These are phyloP conservation scores for Sapajus apella DNA, from an alignment of 2,113 vertebrate species.

Conservation along the genomic window DNA sequence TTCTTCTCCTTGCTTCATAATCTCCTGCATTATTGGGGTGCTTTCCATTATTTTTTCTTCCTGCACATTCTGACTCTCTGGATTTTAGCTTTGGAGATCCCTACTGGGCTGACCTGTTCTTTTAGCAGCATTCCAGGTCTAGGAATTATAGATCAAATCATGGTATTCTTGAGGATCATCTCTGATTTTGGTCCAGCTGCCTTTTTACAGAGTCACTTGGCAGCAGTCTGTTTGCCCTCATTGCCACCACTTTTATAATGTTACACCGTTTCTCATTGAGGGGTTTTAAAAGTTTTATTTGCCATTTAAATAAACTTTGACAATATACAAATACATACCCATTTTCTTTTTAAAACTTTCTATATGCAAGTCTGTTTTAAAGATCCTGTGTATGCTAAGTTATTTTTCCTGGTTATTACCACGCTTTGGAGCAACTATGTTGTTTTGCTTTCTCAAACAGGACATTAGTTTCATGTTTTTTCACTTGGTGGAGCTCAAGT, in stretches of 20 bases:
- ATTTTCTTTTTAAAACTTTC: neutral
- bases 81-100: neutral
- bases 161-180: neutral
- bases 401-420: neutral
- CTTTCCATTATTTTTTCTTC: neutral
- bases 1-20: neutral
- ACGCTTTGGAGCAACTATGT: neutral
- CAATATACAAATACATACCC: neutral
- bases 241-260: neutral
- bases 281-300: neutral
- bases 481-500: neutral
- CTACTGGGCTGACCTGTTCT: neutral
- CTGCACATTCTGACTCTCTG: neutral
- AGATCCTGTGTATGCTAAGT: neutral
- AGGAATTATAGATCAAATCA: neutral
- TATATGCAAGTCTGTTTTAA: neutral
- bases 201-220: neutral
- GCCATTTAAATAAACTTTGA: neutral
- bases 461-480: constrained; percentile 21
- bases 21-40: neutral
- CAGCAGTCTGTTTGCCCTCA: neutral
- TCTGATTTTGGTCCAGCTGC: neutral
- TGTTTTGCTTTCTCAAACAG: neutral
- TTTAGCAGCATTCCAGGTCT: neutral
- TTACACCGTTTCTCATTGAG: neutral